Evolutionary conservation across 2,797 vertebrate genomes (phyloP), one percentile per base, ranked within the genome.

Genomic region (Graptemys geographica): DNA sequence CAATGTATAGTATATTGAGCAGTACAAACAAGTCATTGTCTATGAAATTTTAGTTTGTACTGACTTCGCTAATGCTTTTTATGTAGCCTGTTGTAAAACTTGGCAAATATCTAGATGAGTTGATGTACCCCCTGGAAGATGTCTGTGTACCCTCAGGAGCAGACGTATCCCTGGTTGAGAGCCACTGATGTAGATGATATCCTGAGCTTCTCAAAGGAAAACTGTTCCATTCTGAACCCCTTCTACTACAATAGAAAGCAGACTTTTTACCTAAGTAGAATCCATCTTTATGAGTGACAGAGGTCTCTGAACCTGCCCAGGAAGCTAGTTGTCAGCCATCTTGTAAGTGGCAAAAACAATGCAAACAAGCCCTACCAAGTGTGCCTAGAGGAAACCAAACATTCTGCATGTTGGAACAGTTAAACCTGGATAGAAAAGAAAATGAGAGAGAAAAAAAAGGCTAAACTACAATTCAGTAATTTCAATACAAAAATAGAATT

Each of bases 341-440:
- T 3, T 51, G 56, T 27, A 25, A 65, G 56, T 79, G 80, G 47
- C 53, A 55, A 87, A 78, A 44, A 52, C 11, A 52, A 56, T 87
- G 0, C 15, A 41, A 69, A 83, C 65, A 86, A 84, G 25, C 1
- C 3, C 3, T 56, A 21, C 6, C 3, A 79, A 93, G 85, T 0
- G 3, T 55, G 19, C 4, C n/a, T 72, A 74, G 84, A 90, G 78
- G 65, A 72, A 86, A 28, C 51, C 27, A 79, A 53, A 52, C 21
- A 27, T 91, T 83, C 25, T 21, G 57, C 53, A 74, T 56, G 74
- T 16, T 11, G 80, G 12, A 18, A 13, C 27, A 62, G 44, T 87
- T 80, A 78, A 86, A 94, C n/a, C 19, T 55, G 65, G 57, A 81
- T 69, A 9, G 31, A 90, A 41, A 83, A 6, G 56, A 90, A 93